phyloP scores from a whole-genome alignment of 1,140 invertebrate genomes.

The Drosophila ohnishii region DNA sequence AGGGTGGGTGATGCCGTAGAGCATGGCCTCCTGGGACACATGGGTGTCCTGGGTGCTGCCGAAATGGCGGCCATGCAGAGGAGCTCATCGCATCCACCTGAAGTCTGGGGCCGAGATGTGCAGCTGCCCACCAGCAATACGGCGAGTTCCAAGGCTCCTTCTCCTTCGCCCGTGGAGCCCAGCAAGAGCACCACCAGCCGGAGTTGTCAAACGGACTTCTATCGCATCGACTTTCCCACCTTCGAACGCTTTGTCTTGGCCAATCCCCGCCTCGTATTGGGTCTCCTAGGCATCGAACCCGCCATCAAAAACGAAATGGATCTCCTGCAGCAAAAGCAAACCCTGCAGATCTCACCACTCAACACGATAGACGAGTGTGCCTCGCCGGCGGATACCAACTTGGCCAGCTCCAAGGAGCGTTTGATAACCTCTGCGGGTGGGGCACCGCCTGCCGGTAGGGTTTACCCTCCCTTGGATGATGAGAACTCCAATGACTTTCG shows the following conservation, averaged over 20 bases:
- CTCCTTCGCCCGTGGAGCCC: conserved; percentile 31
- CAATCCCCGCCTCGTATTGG: conserved; percentile 79
- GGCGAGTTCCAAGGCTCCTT: conserved; percentile 51
- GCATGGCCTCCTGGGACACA: conserved; percentile 28
- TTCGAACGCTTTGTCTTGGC: conserved; percentile 78
- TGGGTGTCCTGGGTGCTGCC: conserved; percentile 33
- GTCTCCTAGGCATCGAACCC: conserved; percentile 76
- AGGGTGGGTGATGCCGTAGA: conserved; percentile 64
- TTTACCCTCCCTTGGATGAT: conserved; percentile 67
- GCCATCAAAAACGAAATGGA: conserved; percentile 77
- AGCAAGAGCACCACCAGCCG: conserved; percentile 49
- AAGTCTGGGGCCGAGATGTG: conserved; percentile 85
- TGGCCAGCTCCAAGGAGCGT: conserved; percentile 64
- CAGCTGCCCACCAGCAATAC: conserved; percentile 52
- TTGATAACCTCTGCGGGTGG: conserved; percentile 17
- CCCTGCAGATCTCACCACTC: conserved; percentile 71
- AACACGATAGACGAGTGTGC: conserved; percentile 78
- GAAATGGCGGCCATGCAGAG: conserved; percentile 82
- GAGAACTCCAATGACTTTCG: conserved; percentile 80
- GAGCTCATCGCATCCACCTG: conserved; percentile 91
- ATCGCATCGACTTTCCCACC: conserved; percentile 76
- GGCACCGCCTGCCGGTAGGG: conserved; percentile 20
- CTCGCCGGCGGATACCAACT: conserved; percentile 56
- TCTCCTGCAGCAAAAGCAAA: conserved; percentile 76
- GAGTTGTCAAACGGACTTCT: conserved; percentile 77